Evolutionary conservation across 2,797 vertebrate genomes (phyloP).

Genomic region (Muraenolepis orangiensis): DNA sequence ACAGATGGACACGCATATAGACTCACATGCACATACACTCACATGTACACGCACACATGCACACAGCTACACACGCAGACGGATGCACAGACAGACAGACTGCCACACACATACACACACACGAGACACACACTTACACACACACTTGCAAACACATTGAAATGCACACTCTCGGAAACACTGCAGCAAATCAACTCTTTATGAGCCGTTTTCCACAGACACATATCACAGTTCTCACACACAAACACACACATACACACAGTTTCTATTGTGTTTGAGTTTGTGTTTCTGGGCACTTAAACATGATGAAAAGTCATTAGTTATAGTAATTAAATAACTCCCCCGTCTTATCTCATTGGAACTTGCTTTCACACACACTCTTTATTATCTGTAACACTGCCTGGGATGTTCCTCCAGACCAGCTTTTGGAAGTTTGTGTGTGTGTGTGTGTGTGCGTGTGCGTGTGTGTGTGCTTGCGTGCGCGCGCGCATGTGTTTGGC

Average conservation of each 20-base stretch:
- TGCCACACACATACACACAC: not conserved
- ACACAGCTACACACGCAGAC: not conserved
- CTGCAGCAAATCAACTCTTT: too few species aligned
- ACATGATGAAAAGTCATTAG: not conserved
- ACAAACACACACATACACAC: too few species aligned
- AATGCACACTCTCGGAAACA: too few species aligned
- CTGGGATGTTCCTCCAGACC: not conserved
- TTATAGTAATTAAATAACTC: not conserved
- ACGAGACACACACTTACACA: not conserved
- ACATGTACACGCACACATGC: not conserved
- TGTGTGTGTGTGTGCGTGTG: not conserved
- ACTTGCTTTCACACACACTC: not conserved
- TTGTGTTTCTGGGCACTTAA: not conserved
- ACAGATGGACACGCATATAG: not conserved
- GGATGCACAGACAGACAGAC: constrained; percentile 1
- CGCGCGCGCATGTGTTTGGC: too few species aligned
- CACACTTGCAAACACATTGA: not conserved
- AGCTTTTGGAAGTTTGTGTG: not conserved
- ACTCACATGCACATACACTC: not conserved
- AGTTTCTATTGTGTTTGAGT: not conserved
- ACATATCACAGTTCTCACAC: too few species aligned
- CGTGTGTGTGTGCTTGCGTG: too few species aligned
- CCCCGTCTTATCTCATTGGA: not conserved
- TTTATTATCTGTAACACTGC: not conserved
- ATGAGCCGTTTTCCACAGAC: too few species aligned